A percentile compares a stretch with the other conserved stretches of the same genome.
Evolutionary conservation across 2,888 invertebrate species (phyloP).

Genomic region (Amphimallon solstitiale): DNA sequence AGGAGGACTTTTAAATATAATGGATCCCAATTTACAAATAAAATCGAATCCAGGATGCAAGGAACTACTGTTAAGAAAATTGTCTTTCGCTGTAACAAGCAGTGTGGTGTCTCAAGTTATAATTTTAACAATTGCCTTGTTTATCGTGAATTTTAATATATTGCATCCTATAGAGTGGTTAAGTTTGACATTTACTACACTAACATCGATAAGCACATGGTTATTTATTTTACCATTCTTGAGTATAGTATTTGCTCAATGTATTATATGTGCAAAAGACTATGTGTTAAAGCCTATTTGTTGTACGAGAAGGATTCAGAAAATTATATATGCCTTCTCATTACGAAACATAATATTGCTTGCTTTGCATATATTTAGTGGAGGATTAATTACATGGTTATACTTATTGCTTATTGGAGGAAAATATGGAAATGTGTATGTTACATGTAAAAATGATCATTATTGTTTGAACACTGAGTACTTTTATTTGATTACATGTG

Average conservation of each 20-base stretch:
- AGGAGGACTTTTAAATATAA: not conserved
- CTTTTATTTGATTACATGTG: slow-evolving; percentile 74
- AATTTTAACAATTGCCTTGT: slow-evolving; percentile 55
- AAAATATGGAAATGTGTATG: slow-evolving; percentile 67
- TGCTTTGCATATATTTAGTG: slow-evolving; percentile 70
- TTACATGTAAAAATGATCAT: slow-evolving; percentile 62
- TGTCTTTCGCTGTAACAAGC: slow-evolving; percentile 63
- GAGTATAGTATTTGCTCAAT: slow-evolving; percentile 74
- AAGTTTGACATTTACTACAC: slow-evolving; percentile 67
- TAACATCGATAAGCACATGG: slow-evolving; percentile 73
- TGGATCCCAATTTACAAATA: slow-evolving; percentile 41
- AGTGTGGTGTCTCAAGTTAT: slow-evolving; percentile 59
- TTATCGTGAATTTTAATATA: slow-evolving; percentile 71
- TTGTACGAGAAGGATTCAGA: slow-evolving; percentile 74
- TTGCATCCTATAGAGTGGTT: slow-evolving; percentile 75
- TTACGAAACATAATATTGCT: slow-evolving; percentile 69
- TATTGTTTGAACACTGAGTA: slow-evolving; percentile 75
- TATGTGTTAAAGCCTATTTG: slow-evolving; percentile 72
- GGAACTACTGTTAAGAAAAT: slow-evolving; percentile 68
- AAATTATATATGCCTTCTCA: slow-evolving; percentile 71
- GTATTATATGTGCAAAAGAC: slow-evolving; percentile 76
- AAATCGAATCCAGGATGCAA: slow-evolving; percentile 58
- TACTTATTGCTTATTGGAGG: slow-evolving; percentile 74
- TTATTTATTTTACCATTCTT: slow-evolving; percentile 73
- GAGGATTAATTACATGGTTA: slow-evolving; percentile 75